Percentiles rank a stretch among this genome's conserved stretches.
These are phyloP conservation scores for Valencia hispanica DNA, from an alignment of 2,797 vertebrate genomes.

Conservation along the genomic window DNA sequence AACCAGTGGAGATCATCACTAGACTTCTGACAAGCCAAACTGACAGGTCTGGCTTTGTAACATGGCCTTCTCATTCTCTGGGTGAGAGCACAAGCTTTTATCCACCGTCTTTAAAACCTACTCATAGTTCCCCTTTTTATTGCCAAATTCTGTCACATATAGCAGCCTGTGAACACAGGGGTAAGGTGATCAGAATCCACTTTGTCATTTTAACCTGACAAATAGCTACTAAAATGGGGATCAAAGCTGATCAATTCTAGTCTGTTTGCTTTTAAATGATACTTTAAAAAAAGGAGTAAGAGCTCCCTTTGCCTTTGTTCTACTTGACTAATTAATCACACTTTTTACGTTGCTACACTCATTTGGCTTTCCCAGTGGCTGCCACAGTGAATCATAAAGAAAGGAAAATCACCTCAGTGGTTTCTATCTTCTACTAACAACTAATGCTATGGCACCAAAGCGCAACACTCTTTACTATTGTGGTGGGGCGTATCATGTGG, in stretches of 20 bases:
- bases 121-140: conserved; percentile 4
- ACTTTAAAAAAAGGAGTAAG: conserved; percentile 33
- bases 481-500: conserved; percentile 62
- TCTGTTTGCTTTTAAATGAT: conserved; percentile 38
- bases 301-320: conserved; percentile 51
- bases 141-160: conserved; percentile 31
- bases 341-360: conserved; percentile 51
- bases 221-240: conserved; percentile 45
- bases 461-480: conserved; percentile 63
- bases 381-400: conserved; percentile 4
- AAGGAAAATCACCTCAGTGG: conserved; percentile 21
- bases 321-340: conserved; percentile 64
- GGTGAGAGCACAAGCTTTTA: conserved; percentile 33
- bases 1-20: conserved; percentile 17
- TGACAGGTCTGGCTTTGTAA: conserved; percentile 44
- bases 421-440: conserved; percentile 59
- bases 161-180: conserved; percentile 31
- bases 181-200: conserved; percentile 38
- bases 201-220: conserved; percentile 31
- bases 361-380: background rate
- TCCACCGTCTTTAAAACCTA: conserved; percentile 15
- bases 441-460: conserved; percentile 55
- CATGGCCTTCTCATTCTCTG: conserved; percentile 27
- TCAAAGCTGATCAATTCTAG: conserved; percentile 41
- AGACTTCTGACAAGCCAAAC: conserved; percentile 35